These are phyloP conservation scores for Morpho helenor DNA, from an alignment of 2,888 invertebrate species.

Conservation along the genomic window DNA sequence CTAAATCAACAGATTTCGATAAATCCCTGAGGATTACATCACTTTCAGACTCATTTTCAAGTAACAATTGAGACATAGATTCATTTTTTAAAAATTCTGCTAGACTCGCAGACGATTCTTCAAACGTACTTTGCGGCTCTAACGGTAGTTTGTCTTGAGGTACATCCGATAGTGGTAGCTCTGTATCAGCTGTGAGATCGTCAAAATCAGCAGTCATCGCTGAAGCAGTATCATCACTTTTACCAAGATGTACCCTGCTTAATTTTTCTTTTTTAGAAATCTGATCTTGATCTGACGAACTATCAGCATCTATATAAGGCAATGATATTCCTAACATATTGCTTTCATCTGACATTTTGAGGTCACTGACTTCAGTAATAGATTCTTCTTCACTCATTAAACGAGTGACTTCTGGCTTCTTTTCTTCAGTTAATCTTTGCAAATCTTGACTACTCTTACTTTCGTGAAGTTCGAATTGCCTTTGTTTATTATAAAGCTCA, in stretches of 20 bases:
- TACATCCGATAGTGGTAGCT: constrained; percentile 75
- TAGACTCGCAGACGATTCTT: constrained; percentile 77
- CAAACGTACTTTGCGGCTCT: constrained; percentile 80
- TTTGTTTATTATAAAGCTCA: constrained; percentile 79
- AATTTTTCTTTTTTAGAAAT: constrained; percentile 47
- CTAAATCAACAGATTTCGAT: constrained; percentile 52
- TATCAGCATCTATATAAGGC: constrained; percentile 75
- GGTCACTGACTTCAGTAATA: constrained; percentile 82
- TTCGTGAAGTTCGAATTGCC: constrained; percentile 65
- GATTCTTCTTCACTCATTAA: constrained; percentile 84
- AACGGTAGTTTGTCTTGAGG: constrained; percentile 47
- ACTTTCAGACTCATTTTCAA: constrained; percentile 67
- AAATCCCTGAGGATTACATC: constrained; percentile 49
- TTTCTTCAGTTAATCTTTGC: constrained; percentile 51
- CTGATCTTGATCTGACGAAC: constrained; percentile 73
- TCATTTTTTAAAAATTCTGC: constrained; percentile 71
- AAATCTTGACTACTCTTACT: constrained; percentile 61
- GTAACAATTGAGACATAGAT: constrained; percentile 54
- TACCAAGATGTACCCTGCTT: constrained; percentile 62
- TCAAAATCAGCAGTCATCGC: constrained; percentile 85
- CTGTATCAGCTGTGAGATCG: constrained; percentile 81
- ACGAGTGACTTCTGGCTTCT: constrained; percentile 68
- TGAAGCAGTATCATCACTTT: constrained; percentile 84
- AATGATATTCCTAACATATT: constrained; percentile 69
- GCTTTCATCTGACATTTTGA: constrained; percentile 76